These are phyloP conservation scores for Onychorhynchus coronatus DNA, from an alignment of 2,113 vertebrate genomes.

Conservation along the genomic window DNA sequence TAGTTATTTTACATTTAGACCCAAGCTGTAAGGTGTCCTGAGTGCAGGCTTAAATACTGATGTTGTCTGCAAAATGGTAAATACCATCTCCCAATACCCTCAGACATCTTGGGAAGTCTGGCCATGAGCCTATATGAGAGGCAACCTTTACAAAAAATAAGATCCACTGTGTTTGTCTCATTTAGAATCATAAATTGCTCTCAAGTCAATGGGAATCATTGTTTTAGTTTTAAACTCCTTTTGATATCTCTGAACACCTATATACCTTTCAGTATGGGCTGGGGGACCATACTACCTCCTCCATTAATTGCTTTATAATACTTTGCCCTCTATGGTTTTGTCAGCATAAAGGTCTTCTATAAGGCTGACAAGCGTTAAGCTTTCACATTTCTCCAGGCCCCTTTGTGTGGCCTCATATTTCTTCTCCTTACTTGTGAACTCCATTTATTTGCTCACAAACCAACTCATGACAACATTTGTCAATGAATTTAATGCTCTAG, in stretches of 20 bases:
- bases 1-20: not conserved
- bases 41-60: not conserved
- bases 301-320: not conserved
- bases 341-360: not conserved
- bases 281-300: not conserved
- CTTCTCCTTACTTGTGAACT: not conserved
- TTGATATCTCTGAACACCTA: not conserved
- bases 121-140: not conserved
- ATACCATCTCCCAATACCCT: not conserved
- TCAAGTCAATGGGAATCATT: not conserved
- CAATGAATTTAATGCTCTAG: slow-evolving; percentile 39
- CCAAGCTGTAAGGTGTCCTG: not conserved
- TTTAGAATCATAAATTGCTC: not conserved
- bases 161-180: not conserved
- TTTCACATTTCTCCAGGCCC: not conserved
- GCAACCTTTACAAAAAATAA: not conserved
- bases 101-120: not conserved
- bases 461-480: not conserved
- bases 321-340: not conserved
- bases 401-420: not conserved
- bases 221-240: not conserved
- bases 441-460: slow-evolving; percentile 3
- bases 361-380: not conserved
- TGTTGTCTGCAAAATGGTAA: not conserved
- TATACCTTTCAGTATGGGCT: not conserved